phyloP scores from a whole-genome alignment of 2,113 vertebrate species.

The Dinomys branickii region DNA sequence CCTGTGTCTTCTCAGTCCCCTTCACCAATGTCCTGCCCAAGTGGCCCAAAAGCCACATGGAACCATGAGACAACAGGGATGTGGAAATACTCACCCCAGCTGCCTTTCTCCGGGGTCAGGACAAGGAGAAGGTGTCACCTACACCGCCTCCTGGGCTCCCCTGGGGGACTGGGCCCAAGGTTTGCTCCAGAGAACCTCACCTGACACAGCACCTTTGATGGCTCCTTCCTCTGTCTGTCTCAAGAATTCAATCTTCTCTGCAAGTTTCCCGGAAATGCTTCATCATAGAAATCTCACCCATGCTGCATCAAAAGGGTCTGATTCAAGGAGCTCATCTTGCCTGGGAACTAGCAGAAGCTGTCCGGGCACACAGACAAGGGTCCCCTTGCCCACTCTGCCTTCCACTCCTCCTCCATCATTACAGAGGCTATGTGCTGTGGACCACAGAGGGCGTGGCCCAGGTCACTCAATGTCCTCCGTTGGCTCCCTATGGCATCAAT shows the following conservation, averaged over 20 bases:
- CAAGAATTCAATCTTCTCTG: too few relatives aligned
- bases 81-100: neutral
- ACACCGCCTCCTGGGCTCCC: neutral
- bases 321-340: neutral
- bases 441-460: neutral
- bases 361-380: neutral
- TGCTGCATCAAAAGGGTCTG: neutral
- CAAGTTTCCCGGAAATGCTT: neutral
- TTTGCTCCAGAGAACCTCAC: neutral
- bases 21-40: neutral
- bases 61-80: neutral
- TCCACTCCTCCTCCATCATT: neutral
- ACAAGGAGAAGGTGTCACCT: neutral
- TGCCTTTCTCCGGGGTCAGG: neutral
- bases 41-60: neutral
- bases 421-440: neutral
- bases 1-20: fast-evolving
- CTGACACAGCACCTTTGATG: neutral
- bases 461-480: conserved; percentile 74
- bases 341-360: neutral
- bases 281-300: neutral
- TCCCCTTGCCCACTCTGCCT: neutral
- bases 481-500: conserved; percentile 78
- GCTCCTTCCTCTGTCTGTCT: neutral
- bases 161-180: neutral